These are phyloP conservation scores for Oppia nitens DNA, from an alignment of 1,140 invertebrate genomes.

Conservation along the genomic window DNA sequence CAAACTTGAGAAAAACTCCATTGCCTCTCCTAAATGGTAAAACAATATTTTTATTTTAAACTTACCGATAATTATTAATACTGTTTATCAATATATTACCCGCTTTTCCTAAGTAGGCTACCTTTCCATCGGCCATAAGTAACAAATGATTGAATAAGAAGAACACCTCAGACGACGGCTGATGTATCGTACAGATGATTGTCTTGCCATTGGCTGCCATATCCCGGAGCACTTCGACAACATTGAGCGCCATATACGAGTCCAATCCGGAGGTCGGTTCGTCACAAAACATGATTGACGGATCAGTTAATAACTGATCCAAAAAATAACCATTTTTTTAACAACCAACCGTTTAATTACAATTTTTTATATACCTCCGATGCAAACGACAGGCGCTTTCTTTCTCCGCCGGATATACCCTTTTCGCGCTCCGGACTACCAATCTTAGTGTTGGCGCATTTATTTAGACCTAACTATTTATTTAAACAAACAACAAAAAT, in stretches of 20 bases:
- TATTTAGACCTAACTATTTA: constrained; percentile 54
- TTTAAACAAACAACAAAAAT: too few relatives aligned
- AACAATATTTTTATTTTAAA: too few relatives aligned
- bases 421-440: constrained; percentile 66
- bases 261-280: constrained; percentile 88
- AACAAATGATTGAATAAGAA: constrained; percentile 77
- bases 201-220: constrained; percentile 71
- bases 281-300: constrained; percentile 87
- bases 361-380: constrained; percentile 49
- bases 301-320: constrained; percentile 69
- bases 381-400: constrained; percentile 84
- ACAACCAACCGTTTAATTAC: not conserved
- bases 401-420: constrained; percentile 88
- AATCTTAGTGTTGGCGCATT: constrained; percentile 56
- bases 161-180: constrained; percentile 84
- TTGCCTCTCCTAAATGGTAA: not conserved
- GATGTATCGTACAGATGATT: constrained; percentile 84
- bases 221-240: constrained; percentile 55
- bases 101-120: constrained; percentile 70
- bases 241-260: constrained; percentile 76
- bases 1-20: constrained; percentile 24
- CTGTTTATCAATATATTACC: constrained; percentile 42
- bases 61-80: not conserved
- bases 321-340: constrained; percentile 5
- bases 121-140: constrained; percentile 75